phyloP scores from a whole-genome alignment of 2,113 vertebrate genomes.

The Solea solea region DNA sequence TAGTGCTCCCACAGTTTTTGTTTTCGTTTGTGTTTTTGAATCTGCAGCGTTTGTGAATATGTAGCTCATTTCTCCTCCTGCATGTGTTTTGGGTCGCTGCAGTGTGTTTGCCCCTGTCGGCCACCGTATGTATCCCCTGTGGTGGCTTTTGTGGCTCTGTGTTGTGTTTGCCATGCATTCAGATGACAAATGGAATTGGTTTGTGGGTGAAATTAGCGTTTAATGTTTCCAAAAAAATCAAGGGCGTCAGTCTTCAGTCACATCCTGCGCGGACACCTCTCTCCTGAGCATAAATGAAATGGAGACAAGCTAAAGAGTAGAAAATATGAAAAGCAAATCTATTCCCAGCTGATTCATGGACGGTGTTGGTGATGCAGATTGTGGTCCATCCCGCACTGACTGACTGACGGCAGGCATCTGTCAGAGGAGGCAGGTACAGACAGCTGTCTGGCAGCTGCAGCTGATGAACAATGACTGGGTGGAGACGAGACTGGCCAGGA shows the following conservation, averaged over 20 bases:
- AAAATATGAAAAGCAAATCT: constrained; percentile 34
- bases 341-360: not conserved
- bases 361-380: constrained; percentile 38
- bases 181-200: not conserved
- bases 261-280: no score
- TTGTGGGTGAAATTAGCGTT: not conserved
- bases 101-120: no score
- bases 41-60: no score
- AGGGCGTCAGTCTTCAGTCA: no score
- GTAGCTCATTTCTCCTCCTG: no score
- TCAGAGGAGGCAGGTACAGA: constrained; percentile 71
- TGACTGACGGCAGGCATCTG: constrained; percentile 70
- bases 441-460: constrained; percentile 63
- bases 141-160: not conserved
- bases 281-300: no score
- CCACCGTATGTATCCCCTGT: not conserved
- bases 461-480: constrained; percentile 72
- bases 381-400: constrained; percentile 45
- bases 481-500: constrained; percentile 47
- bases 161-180: not conserved
- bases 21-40: no score
- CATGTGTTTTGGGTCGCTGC: no score
- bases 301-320: not conserved
- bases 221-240: not conserved
- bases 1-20: no score